Conservation (phyloP, 2,888 invertebrate genomes). For the Camponotus fellah region DNA sequence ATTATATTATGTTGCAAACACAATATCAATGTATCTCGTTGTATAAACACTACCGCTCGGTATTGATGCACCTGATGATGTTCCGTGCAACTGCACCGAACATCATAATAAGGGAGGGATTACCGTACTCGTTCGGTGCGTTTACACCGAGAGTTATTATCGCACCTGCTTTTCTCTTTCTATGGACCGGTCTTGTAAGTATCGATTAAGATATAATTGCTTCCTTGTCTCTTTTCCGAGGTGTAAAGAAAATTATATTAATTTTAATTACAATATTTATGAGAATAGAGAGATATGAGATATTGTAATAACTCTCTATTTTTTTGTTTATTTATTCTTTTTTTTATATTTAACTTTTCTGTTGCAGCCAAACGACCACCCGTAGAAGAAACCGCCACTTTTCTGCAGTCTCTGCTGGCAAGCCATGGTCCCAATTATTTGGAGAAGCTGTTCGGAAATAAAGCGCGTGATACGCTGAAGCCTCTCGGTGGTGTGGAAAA, state of each 20-base stretch:
- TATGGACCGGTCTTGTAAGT: not conserved
- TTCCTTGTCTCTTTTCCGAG: not conserved
- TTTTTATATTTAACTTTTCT: constrained; percentile 11
- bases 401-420: constrained; percentile 96
- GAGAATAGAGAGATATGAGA: too few relatives aligned
- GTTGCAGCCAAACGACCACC: constrained; percentile 96
- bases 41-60: not conserved
- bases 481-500: constrained; percentile 98
- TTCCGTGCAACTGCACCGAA: constrained; percentile 24
- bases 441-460: constrained; percentile 98
- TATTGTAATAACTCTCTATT: not conserved
- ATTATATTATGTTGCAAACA: not conserved
- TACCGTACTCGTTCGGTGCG: not conserved
- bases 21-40: not conserved
- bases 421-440: constrained; percentile 98
- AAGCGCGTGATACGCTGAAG: constrained; percentile 96
- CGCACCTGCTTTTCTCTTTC: not conserved
- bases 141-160: not conserved
- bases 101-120: not conserved
- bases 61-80: constrained; percentile 14
- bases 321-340: not conserved
- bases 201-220: not conserved
- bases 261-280: not conserved
- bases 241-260: not conserved
- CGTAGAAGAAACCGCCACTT: constrained; percentile 98